Percentiles rank a stretch among this genome's conserved stretches.
Conservation (phyloP, 2,888 invertebrate species). For the Meandrusa payeni region DNA sequence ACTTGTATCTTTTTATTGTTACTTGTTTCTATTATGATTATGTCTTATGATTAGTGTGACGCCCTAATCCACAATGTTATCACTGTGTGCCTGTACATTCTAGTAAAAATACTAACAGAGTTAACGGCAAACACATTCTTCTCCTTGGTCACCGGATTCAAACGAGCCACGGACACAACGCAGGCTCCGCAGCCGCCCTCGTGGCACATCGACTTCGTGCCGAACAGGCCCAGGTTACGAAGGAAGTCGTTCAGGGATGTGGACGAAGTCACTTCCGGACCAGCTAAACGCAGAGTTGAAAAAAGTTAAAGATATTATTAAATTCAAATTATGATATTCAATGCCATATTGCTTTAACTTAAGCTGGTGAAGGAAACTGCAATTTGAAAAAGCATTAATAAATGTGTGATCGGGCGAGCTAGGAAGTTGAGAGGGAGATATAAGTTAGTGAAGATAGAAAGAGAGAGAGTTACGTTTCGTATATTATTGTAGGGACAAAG, state of each 20-base stretch:
- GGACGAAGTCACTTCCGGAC: slow-evolving; percentile 51
- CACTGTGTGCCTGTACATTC: too few relatives aligned
- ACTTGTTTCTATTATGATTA: too few relatives aligned
- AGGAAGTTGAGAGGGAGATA: too few relatives aligned
- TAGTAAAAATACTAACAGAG: slow-evolving; percentile 81
- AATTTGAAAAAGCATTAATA: too few relatives aligned
- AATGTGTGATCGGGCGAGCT: too few relatives aligned
- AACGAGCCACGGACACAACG: slow-evolving; percentile 71
- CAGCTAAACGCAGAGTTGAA: slow-evolving; percentile 29
- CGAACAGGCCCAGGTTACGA: slow-evolving; percentile 79
- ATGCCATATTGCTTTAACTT: too few relatives aligned
- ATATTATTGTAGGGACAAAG: not conserved
- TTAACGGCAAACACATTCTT: slow-evolving; percentile 81
- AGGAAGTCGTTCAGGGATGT: slow-evolving; percentile 82
- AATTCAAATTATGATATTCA: too few relatives aligned
- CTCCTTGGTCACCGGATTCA: slow-evolving; percentile 69
- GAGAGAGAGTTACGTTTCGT: not conserved
- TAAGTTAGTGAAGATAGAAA: not conserved
- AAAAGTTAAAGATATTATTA: not conserved
- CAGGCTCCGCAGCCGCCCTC: slow-evolving; percentile 88
- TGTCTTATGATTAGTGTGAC: too few relatives aligned
- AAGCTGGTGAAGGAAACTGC: too few relatives aligned
- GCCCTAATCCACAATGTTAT: too few relatives aligned
- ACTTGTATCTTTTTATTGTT: too few relatives aligned
- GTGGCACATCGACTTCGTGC: slow-evolving; percentile 85